A percentile compares a stretch with the other conserved stretches of the same genome.
Conservation (phyloP, 2,888 invertebrate genomes). For the Antheraea assamensis region DNA sequence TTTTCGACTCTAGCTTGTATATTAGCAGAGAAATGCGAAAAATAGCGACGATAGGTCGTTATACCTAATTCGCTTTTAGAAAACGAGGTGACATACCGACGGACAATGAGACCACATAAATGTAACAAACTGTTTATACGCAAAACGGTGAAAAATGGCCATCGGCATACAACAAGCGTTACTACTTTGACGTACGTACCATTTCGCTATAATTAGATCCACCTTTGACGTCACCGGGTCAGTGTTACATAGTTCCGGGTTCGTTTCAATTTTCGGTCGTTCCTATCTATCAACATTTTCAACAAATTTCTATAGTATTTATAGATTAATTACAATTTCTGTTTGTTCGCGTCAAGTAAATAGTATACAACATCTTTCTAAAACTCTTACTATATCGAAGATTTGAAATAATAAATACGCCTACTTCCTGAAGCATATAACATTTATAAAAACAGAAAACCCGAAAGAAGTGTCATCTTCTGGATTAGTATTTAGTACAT, state of each 20-base stretch:
- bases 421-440: no score
- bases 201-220: neutral
- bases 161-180: neutral
- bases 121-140: neutral
- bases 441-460: no score
- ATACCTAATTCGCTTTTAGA: conserved; percentile 3
- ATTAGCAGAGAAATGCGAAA: neutral
- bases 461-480: no score
- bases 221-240: neutral
- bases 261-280: neutral
- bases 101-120: conserved; percentile 2
- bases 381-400: no score
- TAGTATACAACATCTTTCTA: no score
- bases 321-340: neutral
- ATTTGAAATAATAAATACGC: no score
- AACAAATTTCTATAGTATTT: neutral
- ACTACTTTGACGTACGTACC: neutral
- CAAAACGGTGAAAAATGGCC: conserved; percentile 1
- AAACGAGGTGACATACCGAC: conserved; percentile 1
- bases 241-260: conserved; percentile 9
- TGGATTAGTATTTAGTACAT: no score
- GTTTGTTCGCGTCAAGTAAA: neutral
- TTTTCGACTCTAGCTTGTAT: neutral
- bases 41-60: neutral
- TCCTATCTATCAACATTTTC: neutral